phyloP scores from a whole-genome alignment of 2,113 vertebrate species.

The Platysternon megacephalum region DNA sequence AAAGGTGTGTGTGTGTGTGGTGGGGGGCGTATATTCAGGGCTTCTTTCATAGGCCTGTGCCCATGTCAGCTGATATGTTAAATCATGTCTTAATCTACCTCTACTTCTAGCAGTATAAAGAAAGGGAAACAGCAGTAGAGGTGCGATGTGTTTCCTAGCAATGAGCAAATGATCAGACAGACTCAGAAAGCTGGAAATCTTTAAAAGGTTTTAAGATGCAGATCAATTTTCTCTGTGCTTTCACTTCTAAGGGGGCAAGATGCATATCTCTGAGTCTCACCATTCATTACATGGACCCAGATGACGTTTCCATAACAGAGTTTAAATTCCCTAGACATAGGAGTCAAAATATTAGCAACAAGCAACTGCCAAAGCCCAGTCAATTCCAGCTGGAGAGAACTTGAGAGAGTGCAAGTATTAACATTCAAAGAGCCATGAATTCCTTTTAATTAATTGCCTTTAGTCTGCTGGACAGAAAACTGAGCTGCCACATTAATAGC shows the following conservation, averaged over 20 bases:
- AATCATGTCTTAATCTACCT: not conserved
- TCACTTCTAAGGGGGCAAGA: constrained; percentile 64
- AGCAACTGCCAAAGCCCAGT: constrained; percentile 42
- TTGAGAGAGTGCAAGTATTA: constrained; percentile 26
- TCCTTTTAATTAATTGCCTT: constrained; percentile 47
- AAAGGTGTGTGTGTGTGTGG: not conserved
- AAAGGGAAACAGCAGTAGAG: not conserved
- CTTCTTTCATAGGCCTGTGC: not conserved
- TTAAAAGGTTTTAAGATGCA: constrained; percentile 13
- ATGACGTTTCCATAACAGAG: constrained; percentile 47
- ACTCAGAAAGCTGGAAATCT: not conserved
- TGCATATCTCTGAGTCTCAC: constrained; percentile 59
- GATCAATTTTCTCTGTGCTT: constrained; percentile 50
- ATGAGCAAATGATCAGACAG: constrained; percentile 22
- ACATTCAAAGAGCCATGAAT: not conserved
- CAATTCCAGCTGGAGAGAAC: constrained; percentile 45
- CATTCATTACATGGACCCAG: constrained; percentile 62
- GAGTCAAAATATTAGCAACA: constrained; percentile 54
- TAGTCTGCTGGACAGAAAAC: not conserved
- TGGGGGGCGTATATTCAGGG: not conserved
- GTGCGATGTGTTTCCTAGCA: fast-evolving
- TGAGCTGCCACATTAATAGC: not conserved
- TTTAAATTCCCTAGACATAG: constrained; percentile 46
- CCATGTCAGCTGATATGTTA: not conserved
- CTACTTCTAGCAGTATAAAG: not conserved